phyloP scores from a whole-genome alignment of 2,113 vertebrate genomes.

The Carollia perspicillata region DNA sequence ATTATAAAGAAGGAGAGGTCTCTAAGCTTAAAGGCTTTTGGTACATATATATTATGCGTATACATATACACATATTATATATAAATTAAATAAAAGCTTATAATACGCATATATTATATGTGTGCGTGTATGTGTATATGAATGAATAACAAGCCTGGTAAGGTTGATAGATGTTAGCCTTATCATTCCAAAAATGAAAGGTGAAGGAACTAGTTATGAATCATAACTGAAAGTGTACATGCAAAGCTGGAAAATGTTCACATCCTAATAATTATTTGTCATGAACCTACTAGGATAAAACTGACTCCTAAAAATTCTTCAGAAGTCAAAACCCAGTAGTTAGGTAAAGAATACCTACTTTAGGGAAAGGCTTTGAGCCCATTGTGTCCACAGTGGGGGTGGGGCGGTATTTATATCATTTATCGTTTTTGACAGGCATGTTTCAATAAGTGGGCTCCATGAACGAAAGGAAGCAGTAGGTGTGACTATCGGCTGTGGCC shows the following conservation, averaged over 20 bases:
- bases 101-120: too few relatives aligned
- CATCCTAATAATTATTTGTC: not conserved
- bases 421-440: not conserved
- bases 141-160: not conserved
- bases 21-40: too few relatives aligned
- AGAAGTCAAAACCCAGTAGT: not conserved
- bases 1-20: too few relatives aligned
- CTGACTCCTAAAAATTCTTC: not conserved
- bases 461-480: not conserved
- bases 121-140: not conserved
- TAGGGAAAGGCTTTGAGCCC: not conserved
- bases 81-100: not conserved
- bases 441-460: not conserved
- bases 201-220: not conserved
- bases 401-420: not conserved
- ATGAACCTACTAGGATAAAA: constrained; percentile 15
- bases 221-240: not conserved
- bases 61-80: not conserved
- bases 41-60: too few relatives aligned
- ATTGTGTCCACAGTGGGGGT: not conserved
- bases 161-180: not conserved
- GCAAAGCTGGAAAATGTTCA: not conserved
- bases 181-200: not conserved
- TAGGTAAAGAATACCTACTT: not conserved
- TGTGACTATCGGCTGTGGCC: not conserved